Base-by-base conservation (phyloP, 2,888 invertebrate genomes). In the Drosophila aldrichi region DNA sequence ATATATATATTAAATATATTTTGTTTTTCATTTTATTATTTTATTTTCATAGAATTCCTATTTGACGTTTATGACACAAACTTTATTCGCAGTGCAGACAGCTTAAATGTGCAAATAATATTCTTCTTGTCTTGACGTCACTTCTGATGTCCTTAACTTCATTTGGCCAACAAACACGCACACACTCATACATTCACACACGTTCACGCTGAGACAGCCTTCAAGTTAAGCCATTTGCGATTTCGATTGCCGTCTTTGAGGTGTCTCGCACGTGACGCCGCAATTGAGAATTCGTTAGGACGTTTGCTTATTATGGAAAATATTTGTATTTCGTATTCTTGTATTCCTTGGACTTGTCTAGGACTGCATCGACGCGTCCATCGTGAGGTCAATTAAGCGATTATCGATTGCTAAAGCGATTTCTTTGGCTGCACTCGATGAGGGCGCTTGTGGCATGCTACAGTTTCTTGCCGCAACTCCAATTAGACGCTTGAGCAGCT, bases 401-500 rank as follows among this genome's bases (percentile, higher is more conserved):
- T 76, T 82, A 82, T 83, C 82, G 82, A 83, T 82, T 80, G 62
- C 57, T 22, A 32, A 49, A 18, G 41, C 49, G 43, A 44, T 59
- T 49, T 58, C 29, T n/a, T 20, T 10, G 20, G 41, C 43, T 20
- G 40, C 18, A 46, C 43, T 51, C 32, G 49, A 36, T 18, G 66
- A 32, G 14, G 36, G 6, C 16, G 20, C 48, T 25, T 14, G 56
- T 56, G 41, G 36, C 18, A 22, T 32, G 54, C 59, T 49, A 10
- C 59, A 44, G 38, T 49, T 67, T 62, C 62, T 55, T 54, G 56
- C 61, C 51, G 34, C 46, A 64, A 75, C 75, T 82, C 75, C 82
- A 82, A 82, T 82, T 82, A 82, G 75, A 60, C 82, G 85, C 82
- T 77, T 80, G 68, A 85, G 71, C 71, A 72, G 64, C 40, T 36